A percentile compares a stretch with the other conserved stretches of the same genome.
Conservation (phyloP, 2,113 vertebrate genomes). For the Drymodes brunneopygia region DNA sequence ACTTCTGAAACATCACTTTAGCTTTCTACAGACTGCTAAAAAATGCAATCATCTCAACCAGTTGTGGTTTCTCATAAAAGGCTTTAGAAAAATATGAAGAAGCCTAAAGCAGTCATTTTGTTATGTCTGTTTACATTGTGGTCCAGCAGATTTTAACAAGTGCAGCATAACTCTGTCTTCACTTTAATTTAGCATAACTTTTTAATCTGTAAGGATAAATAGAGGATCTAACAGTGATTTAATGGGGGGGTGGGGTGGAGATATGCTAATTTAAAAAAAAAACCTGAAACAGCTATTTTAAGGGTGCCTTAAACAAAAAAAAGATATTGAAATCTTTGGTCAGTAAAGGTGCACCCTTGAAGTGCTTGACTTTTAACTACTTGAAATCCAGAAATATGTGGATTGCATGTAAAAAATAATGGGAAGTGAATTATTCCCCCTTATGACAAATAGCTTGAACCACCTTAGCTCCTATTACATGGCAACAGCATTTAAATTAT, state of each 20-base stretch:
- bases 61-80: not conserved
- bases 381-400: not conserved
- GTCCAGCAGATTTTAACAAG: not conserved
- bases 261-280: not conserved
- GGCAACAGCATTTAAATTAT: not conserved
- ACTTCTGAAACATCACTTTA: not conserved
- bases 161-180: not conserved
- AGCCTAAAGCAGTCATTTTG: not conserved
- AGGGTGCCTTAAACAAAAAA: not conserved
- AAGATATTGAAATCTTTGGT: not conserved
- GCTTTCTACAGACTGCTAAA: not conserved
- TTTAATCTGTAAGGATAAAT: not conserved
- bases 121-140: not conserved
- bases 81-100: not conserved
- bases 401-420: not conserved
- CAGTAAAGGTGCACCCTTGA: not conserved
- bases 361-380: not conserved
- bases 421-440: not conserved
- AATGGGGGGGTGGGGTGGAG: accelerated
- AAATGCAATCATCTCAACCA: not conserved
- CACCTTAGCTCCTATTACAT: not conserved
- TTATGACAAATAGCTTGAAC: not conserved
- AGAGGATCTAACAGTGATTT: not conserved
- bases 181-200: not conserved
- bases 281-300: not conserved